Evolutionary conservation across 2,797 vertebrate genomes (phyloP).

Genomic region (Amblyraja radiata): DNA sequence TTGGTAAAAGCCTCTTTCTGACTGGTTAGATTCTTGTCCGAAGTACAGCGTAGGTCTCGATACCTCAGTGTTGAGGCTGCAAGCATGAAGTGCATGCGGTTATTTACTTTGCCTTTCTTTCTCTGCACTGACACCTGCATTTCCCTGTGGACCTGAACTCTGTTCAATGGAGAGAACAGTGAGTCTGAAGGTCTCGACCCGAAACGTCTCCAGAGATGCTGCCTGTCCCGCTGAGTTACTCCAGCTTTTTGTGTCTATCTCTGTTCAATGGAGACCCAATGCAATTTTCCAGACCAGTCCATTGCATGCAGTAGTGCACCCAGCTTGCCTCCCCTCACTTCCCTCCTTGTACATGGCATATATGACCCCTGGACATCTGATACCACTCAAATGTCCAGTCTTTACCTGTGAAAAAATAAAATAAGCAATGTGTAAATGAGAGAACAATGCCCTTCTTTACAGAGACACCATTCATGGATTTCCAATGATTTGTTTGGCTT

Average conservation of each 20-base stretch:
- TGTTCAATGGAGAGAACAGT: not conserved
- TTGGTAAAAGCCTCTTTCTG: conserved; percentile 59
- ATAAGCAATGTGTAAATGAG: too few relatives aligned
- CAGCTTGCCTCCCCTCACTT: not conserved
- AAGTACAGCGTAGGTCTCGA: not conserved
- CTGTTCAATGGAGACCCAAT: not conserved
- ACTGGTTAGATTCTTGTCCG: not conserved
- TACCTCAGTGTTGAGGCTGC: not conserved
- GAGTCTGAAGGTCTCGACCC: too few relatives aligned
- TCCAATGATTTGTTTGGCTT: too few relatives aligned
- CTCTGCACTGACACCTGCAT: not conserved
- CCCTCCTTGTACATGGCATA: not conserved
- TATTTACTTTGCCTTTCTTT: not conserved
- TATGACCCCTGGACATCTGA: not conserved
- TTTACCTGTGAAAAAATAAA: not conserved
- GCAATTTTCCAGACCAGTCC: not conserved
- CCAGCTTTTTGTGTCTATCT: too few relatives aligned
- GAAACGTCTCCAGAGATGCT: too few relatives aligned
- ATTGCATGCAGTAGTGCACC: not conserved
- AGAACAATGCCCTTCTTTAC: too few relatives aligned
- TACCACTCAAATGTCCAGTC: not conserved
- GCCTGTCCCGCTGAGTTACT: too few relatives aligned
- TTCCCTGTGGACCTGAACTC: not conserved
- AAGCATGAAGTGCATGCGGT: not conserved
- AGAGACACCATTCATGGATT: too few relatives aligned